Evolutionary conservation across 23 tunicate species (phyloP), one percentile per base, ranked within the genome.

Genomic region (Diplosoma virens): DNA sequence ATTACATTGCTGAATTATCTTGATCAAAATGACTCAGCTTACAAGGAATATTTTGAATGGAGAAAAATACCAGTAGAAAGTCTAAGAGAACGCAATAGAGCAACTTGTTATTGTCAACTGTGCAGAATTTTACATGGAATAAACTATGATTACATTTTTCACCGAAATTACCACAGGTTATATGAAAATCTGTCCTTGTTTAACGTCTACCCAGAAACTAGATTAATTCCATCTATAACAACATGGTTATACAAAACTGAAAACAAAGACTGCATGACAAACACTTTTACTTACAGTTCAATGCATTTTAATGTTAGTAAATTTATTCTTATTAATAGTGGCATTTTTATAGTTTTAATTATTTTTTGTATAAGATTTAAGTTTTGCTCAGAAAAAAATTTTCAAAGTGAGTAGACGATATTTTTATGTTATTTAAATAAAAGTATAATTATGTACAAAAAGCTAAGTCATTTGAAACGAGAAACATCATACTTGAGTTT

Each of bases 1-100:
- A 81, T 65, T 34, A 54, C 75, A 0, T 75, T 58, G 1, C 31
- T 83, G 37, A 50, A 66, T 23, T 83, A 75, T 27, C 68, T 83
- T 28, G 81, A 83, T 37, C 30, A 33, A 33, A 83, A 83, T 56
- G 88, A 83, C 35, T 66, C 76, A 7, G 88, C 88, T 32, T 83
- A 83, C 37, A 75, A 27, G 37, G 76, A 71, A 23, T 83, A 83
- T 52, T 75, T 83, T 27, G 33, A 50, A 27, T 83, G 88, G 88
- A 75, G 73, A 48, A 25, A 1, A 6, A 35, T 59, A n/a, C 64
- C 58, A 1, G 0, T 32, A 6, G 37, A 56, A 33, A 27, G 46
- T 1, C 7, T 73, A 2, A 58, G 2, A n/a, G 33, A 82, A 16
- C 47, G 34, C 27, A 9, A 29, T 2, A 37, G 87, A 33, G 80